Percentiles rank a stretch among this genome's conserved stretches.
phyloP scores from a whole-genome alignment of 2,113 vertebrate species.

The Onychorhynchus coronatus region DNA sequence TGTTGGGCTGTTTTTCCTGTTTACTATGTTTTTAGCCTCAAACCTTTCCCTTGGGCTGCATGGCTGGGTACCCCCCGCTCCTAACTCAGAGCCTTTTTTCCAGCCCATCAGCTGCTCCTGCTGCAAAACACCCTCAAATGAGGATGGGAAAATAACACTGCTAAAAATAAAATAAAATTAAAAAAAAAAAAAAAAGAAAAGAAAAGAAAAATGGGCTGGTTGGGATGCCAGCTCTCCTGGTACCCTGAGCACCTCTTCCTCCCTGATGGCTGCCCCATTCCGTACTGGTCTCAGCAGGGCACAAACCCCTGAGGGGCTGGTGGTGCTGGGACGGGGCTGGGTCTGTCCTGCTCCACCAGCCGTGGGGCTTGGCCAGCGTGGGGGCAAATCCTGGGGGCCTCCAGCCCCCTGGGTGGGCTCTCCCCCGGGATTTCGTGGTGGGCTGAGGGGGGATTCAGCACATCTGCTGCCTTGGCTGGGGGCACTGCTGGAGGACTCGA shows the following conservation, averaged over 20 bases:
- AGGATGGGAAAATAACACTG: not conserved
- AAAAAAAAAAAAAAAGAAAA: not conserved
- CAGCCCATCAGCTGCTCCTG: conserved; percentile 14
- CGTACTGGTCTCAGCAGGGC: too few species aligned
- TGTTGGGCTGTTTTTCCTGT: not conserved
- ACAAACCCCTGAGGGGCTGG: not conserved
- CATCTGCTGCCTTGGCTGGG: not conserved
- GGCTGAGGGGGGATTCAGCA: too few species aligned
- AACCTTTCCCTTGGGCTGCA: not conserved
- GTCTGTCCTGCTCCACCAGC: not conserved
- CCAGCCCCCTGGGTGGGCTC: not conserved
- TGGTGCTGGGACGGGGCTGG: not conserved
- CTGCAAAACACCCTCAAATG: not conserved
- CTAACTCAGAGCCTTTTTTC: not conserved
- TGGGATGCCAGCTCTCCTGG: not conserved
- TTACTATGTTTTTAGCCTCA: not conserved
- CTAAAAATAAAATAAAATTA: not conserved
- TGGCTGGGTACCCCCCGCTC: not conserved
- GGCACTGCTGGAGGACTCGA: not conserved
- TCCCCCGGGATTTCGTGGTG: not conserved
- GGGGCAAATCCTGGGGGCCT: not conserved
- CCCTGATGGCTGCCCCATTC: not conserved
- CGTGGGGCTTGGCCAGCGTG: too few species aligned
- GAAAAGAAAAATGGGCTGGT: accelerated
- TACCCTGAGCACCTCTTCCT: not conserved